Conservation (phyloP, 1,140 invertebrate genomes). For the Pentalonia nigronervosa region DNA sequence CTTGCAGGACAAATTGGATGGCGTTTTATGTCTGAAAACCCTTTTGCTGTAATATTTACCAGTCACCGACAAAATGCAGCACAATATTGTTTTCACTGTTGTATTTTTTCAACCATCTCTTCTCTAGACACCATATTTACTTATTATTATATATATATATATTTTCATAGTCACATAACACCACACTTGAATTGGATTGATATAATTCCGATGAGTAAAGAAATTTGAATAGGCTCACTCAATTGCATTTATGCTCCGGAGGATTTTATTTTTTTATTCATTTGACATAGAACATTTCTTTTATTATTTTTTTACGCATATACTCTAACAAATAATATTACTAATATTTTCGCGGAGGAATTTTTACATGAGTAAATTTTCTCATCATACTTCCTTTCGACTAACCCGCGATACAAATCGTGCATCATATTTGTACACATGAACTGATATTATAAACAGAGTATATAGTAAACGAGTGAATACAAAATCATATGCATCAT, state of each 20-base stretch:
- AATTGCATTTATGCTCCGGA: background rate
- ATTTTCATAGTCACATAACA: background rate
- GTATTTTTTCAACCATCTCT: background rate
- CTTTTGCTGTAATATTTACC: slow-evolving; percentile 15
- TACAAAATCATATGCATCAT: background rate
- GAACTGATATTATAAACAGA: background rate
- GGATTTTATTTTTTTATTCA: background rate
- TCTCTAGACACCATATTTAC: background rate
- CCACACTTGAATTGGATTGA: background rate
- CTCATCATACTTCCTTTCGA: background rate
- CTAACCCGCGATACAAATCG: background rate
- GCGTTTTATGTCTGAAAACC: background rate
- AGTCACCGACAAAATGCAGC: background rate
- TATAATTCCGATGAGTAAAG: background rate
- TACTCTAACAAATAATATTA: background rate
- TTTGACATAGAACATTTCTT: background rate
- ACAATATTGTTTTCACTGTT: slow-evolving; percentile 29
- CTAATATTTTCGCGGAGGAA: background rate
- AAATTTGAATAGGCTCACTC: slow-evolving; percentile 35
- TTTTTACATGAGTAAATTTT: slow-evolving; percentile 21
- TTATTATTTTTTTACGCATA: background rate
- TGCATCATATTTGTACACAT: background rate
- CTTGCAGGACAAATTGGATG: background rate
- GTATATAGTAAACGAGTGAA: background rate
- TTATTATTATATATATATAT: slow-evolving; percentile 1